These are phyloP conservation scores for Noctua janthina DNA, from an alignment of 2,888 invertebrate species.

Conservation along the genomic window DNA sequence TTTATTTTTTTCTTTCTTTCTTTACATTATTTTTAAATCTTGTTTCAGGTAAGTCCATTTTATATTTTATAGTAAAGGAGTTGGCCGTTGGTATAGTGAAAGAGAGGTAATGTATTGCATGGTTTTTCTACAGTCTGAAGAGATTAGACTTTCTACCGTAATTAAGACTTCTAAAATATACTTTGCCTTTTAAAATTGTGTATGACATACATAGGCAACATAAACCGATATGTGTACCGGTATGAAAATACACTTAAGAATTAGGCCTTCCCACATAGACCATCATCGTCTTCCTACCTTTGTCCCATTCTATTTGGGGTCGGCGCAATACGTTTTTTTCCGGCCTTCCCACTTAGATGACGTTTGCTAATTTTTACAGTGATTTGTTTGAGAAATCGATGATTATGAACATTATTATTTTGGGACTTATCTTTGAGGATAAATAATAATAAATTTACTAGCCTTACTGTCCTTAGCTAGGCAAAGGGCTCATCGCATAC, in stretches of 20 bases:
- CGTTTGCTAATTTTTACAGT: neutral
- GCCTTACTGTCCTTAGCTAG: neutral
- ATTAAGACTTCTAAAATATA: neutral
- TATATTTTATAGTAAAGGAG: slow-evolving; percentile 55
- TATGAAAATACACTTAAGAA: neutral
- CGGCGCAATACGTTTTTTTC: no score
- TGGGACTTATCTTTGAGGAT: no score
- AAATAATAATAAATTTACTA: neutral
- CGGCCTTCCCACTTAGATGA: neutral
- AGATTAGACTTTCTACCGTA: neutral
- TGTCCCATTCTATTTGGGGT: no score
- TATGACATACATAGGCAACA: no score
- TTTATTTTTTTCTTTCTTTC: slow-evolving; percentile 31
- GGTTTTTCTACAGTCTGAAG: slow-evolving; percentile 4
- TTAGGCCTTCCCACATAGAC: no score
- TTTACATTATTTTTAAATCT: slow-evolving; percentile 58
- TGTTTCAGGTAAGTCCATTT: slow-evolving; percentile 69
- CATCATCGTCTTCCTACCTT: no score
- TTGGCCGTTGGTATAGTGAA: slow-evolving; percentile 9
- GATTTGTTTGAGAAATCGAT: neutral
- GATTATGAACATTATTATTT: neutral
- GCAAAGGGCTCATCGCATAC: neutral
- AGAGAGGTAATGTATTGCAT: slow-evolving; percentile 54
- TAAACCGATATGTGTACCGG: no score
- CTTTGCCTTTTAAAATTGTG: neutral